phyloP scores from a whole-genome alignment of 2,888 invertebrate species.

The Uloborus plumipes region DNA sequence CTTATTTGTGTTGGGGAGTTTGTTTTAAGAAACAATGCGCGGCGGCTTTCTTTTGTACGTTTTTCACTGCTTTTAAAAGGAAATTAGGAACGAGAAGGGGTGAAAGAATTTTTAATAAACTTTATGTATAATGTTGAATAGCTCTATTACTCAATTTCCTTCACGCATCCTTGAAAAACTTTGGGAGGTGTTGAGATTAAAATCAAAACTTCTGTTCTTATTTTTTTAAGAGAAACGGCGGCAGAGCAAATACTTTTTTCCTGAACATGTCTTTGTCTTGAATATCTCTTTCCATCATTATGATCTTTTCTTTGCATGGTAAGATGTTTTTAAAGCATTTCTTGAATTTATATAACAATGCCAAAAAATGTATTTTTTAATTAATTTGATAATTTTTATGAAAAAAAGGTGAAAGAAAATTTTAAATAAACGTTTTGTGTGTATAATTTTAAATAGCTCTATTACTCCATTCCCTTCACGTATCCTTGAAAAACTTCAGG shows the following conservation, averaged over 20 bases:
- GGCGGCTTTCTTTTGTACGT: conserved; percentile 42
- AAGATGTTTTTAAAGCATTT: too few species aligned
- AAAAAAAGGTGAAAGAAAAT: conserved; percentile 24
- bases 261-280: too few species aligned
- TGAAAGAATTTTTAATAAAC: conserved; percentile 22
- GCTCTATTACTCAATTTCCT: conserved; percentile 39
- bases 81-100: conserved; percentile 50
- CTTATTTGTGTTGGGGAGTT: conserved; percentile 52
- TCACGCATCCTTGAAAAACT: conserved; percentile 39
- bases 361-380: too few species aligned
- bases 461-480: conserved; percentile 48
- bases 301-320: too few species aligned
- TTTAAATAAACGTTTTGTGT: conserved; percentile 29
- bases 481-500: conserved; percentile 15
- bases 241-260: too few species aligned
- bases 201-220: too few species aligned
- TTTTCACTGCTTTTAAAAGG: conserved; percentile 51
- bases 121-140: conserved; percentile 31
- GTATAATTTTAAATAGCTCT: conserved; percentile 25
- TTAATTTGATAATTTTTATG: too few species aligned
- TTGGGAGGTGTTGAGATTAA: neutral
- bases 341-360: too few species aligned
- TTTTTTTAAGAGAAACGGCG: too few species aligned
- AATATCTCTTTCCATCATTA: too few species aligned
- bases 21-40: conserved; percentile 61